Evolutionary conservation across 2,797 vertebrate genomes (phyloP).

Genomic region (Lerista edwardsae): DNA sequence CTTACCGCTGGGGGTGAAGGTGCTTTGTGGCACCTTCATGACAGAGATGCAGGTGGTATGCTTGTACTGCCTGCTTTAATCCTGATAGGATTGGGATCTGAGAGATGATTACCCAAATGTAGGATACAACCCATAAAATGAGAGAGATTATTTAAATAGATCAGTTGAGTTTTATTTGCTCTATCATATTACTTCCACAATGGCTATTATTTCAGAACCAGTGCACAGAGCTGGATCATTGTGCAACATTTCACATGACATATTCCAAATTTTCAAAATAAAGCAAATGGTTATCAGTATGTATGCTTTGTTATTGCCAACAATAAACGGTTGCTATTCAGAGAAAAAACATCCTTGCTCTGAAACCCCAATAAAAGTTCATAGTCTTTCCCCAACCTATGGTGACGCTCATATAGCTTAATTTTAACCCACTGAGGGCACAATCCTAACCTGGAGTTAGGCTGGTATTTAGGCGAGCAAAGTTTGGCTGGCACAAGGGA

Average conservation of each 20-base stretch:
- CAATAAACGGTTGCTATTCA: neutral
- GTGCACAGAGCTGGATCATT: neutral
- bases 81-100: too few relatives aligned
- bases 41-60: too few relatives aligned
- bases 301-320: neutral
- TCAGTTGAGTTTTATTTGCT: neutral
- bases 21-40: too few relatives aligned
- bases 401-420: neutral
- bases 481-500: too few relatives aligned
- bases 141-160: neutral
- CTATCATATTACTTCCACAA: accelerated
- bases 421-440: accelerated
- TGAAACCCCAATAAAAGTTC: constrained; percentile 2
- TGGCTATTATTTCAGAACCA: constrained; percentile 5
- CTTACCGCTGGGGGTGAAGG: too few relatives aligned
- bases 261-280: constrained; percentile 6
- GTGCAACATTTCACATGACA: neutral
- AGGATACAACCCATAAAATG: constrained; percentile 2
- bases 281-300: neutral
- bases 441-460: too few relatives aligned
- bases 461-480: too few relatives aligned
- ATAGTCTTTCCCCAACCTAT: neutral
- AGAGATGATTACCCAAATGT: too few relatives aligned
- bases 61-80: too few relatives aligned
- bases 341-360: neutral